Conservation (phyloP, 1,140 invertebrate genomes). For the Zaprionus davidi region DNA sequence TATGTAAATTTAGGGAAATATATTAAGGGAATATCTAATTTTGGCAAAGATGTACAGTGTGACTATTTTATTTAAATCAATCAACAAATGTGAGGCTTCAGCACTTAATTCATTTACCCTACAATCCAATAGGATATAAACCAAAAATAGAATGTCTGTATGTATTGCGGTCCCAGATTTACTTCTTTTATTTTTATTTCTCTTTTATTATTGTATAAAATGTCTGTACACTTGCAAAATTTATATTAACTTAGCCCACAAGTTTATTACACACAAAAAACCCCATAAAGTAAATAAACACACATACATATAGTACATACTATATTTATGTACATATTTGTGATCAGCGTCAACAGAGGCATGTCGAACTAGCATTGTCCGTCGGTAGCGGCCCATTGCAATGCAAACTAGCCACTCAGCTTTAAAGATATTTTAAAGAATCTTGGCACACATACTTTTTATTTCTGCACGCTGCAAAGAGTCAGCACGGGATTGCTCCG, state of each 20-base stretch:
- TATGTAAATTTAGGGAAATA: not conserved
- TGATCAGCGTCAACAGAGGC: not conserved
- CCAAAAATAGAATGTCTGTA: not conserved
- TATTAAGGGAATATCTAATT: not conserved
- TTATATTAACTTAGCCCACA: not conserved
- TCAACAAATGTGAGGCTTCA: not conserved
- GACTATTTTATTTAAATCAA: not conserved
- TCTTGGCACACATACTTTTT: not conserved
- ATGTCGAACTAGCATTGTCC: not conserved
- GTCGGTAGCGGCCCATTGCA: no score
- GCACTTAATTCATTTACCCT: not conserved
- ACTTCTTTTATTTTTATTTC: not conserved
- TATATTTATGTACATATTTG: not conserved
- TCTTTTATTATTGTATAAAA: conserved; percentile 5
- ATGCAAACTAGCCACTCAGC: no score
- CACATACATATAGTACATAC: not conserved
- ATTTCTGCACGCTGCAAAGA: no score
- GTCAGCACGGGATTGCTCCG: no score
- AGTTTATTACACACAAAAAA: not conserved
- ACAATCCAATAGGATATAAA: conserved; percentile 1
- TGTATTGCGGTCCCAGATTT: not conserved
- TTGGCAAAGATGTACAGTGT: no score
- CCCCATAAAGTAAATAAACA: not conserved
- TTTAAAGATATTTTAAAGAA: no score
- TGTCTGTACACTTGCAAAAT: not conserved